phyloP scores from a whole-genome alignment of 2,888 invertebrate species.

The Plutella xylostella region DNA sequence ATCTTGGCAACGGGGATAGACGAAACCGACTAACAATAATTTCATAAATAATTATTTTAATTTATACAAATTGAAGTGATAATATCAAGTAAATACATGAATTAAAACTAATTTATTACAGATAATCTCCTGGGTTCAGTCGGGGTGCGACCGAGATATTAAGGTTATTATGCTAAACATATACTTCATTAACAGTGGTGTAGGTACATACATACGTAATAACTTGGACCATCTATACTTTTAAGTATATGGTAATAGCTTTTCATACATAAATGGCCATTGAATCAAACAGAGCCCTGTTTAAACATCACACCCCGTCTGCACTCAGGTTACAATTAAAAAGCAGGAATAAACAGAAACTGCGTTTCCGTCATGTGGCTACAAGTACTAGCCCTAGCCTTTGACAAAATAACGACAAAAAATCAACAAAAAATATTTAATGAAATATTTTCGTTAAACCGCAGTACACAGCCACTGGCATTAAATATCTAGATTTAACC shows the following conservation, averaged over 20 bases:
- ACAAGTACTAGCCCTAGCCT: constrained; percentile 15
- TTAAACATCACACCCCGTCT: not conserved
- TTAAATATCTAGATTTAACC: not conserved
- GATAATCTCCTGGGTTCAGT: constrained; percentile 31
- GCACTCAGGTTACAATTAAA: not conserved
- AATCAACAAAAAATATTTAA: not conserved
- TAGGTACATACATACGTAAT: too few relatives aligned
- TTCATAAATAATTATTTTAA: constrained; percentile 50
- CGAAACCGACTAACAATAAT: constrained; percentile 43
- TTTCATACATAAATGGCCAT: not conserved
- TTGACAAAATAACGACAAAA: constrained; percentile 11
- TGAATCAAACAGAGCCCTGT: not conserved
- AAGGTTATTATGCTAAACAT: too few relatives aligned
- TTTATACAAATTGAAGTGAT: constrained; percentile 43
- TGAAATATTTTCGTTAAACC: not conserved
- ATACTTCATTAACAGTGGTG: too few relatives aligned
- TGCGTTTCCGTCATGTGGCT: not conserved
- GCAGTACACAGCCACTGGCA: constrained; percentile 1
- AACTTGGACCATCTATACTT: constrained; percentile 28
- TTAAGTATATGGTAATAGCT: not conserved
- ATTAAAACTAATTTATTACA: constrained; percentile 36
- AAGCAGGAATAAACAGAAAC: not conserved
- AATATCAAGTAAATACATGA: constrained; percentile 42
- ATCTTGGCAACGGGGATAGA: too few relatives aligned
- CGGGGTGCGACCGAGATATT: not conserved